Evolutionary conservation across 92 coral and sea anemone genomes (phyloP).

Genomic region (Metridium senile): DNA sequence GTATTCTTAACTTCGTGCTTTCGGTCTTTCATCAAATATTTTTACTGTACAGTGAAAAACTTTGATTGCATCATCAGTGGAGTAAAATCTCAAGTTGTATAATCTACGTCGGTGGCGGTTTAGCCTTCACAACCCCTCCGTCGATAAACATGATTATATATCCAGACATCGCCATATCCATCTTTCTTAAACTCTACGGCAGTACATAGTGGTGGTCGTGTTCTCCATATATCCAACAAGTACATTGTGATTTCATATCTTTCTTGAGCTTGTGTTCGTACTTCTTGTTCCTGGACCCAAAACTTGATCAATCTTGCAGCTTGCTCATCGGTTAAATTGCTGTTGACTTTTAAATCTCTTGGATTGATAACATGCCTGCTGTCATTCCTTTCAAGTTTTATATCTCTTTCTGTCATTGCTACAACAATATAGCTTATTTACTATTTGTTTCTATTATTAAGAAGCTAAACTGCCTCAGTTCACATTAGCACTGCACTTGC

Average conservation of each 20-base stretch:
- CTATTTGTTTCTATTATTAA: too few species aligned
- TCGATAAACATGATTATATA: background rate
- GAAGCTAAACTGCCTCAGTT: too few species aligned
- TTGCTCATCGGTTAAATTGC: background rate
- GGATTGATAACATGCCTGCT: background rate
- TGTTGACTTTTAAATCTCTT: background rate
- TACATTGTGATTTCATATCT: background rate
- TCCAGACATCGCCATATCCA: background rate
- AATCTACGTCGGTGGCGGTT: too few species aligned
- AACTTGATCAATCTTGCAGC: background rate
- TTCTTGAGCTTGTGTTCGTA: background rate
- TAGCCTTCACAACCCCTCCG: background rate
- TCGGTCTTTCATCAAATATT: too few species aligned
- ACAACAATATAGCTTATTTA: too few species aligned
- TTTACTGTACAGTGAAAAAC: too few species aligned
- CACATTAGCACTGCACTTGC: too few species aligned
- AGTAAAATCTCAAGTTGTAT: too few species aligned
- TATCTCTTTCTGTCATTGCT: too few species aligned
- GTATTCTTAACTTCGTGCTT: too few species aligned
- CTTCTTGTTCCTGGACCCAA: background rate
- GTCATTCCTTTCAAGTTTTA: too few species aligned
- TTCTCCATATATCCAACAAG: background rate
- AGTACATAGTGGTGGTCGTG: background rate
- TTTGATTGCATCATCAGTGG: too few species aligned
- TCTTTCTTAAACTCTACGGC: conserved; percentile 2